Conservation (phyloP, 1,140 invertebrate genomes). For the Pristionchus pacificus region DNA sequence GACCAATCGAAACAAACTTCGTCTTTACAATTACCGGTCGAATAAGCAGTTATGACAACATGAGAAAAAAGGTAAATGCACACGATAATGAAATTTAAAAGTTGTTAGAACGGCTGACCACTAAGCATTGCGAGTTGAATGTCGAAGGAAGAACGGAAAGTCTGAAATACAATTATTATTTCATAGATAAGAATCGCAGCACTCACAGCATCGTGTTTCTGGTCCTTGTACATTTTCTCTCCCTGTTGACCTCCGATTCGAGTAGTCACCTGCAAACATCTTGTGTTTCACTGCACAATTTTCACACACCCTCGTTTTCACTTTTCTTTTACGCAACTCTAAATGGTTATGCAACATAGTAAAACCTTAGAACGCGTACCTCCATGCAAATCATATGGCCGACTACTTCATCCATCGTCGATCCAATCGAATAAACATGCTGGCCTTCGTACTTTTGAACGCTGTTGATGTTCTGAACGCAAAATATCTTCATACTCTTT, state of each 20-base stretch:
- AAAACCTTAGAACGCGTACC: no score
- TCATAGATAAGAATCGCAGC: no score
- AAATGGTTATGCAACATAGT: no score
- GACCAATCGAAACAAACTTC: no score
- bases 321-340: no score
- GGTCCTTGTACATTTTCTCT: slow-evolving; percentile 45
- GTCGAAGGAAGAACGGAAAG: slow-evolving; percentile 46
- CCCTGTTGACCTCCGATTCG: slow-evolving; percentile 49
- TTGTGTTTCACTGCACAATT: neutral
- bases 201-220: slow-evolving; percentile 56
- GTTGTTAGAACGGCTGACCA: slow-evolving; percentile 44
- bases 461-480: slow-evolving; percentile 47
- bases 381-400: slow-evolving; percentile 43
- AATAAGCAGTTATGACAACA: no score
- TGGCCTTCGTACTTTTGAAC: slow-evolving; percentile 46
- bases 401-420: slow-evolving; percentile 45
- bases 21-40: no score
- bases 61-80: no score
- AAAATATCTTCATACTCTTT: slow-evolving; percentile 1
- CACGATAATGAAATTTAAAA: no score
- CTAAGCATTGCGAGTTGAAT: slow-evolving; percentile 44
- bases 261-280: slow-evolving; percentile 47
- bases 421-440: slow-evolving; percentile 51
- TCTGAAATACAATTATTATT: no score
- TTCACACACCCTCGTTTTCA: neutral